Evolutionary conservation across 2,888 invertebrate species (phyloP), one percentile per base, ranked within the genome.

Genomic region (Conomelus anceps): DNA sequence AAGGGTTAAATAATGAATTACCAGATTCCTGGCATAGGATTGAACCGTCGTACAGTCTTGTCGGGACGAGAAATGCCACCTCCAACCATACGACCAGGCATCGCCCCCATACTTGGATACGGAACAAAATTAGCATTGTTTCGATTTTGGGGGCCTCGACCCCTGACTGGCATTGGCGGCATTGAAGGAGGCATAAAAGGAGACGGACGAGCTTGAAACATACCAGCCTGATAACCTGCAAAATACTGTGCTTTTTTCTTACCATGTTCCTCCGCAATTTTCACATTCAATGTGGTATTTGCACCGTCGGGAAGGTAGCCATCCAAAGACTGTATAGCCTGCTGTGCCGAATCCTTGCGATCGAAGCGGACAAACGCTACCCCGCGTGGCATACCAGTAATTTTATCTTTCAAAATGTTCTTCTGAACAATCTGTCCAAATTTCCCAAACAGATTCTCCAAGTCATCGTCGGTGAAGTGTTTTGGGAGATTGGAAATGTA

Each of bases 321-420:
- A 93, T 98, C 97, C 91, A 98, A 94, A 91, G 96, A 96, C 87
- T 96, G 95, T 92, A 98, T 98, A 90, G 98, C 98, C 91, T 97
- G 96, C 92, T 98, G 97, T 22, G 98, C 98, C 93, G 98, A 97
- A 92, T 97, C 97, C 89, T 97, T 95, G 92, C 97, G 97, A 92
- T 98, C 97, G 93, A 95, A 98, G 97, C 98, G 96, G 90, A 98
- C 98, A 94, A 98, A 99, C 22, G 98, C 99, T 89, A 98, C 97
- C 86, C 98, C 98, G 92, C 98, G 94, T 11, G 98, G 98, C 92
- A 96, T 94, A 88, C 98, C 98, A 88, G 97, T 98, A 90, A 96
- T 95, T 94, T 98, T 97, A 93, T 98, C 98, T 92, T 97, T 96
- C 91, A 98, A 94, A 92, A 99, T 96, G 92, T 98, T 97, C 93